Evolutionary conservation across 2,888 invertebrate species (phyloP).

Genomic region (Chloroclystis v-ata): DNA sequence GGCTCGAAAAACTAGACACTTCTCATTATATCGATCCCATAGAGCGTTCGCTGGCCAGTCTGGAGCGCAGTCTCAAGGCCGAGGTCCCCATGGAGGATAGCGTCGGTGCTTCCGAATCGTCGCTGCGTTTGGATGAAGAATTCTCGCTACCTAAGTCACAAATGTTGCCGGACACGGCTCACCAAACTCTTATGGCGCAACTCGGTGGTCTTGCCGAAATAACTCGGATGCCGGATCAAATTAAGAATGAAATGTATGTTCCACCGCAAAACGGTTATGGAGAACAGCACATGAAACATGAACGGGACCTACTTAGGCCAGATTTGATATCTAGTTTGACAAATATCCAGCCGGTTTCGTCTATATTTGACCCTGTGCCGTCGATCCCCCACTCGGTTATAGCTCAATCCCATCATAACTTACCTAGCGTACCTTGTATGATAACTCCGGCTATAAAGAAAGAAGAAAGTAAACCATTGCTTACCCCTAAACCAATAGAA

Average conservation of each 20-base stretch:
- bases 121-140: conserved; percentile 70
- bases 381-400: conserved; percentile 55
- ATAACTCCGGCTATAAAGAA: conserved; percentile 70
- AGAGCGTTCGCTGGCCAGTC: conserved; percentile 83
- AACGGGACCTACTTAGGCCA: conserved; percentile 52
- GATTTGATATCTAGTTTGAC: conserved; percentile 52
- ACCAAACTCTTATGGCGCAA: conserved; percentile 69
- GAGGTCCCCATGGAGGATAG: conserved; percentile 77
- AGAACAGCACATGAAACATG: conserved; percentile 56
- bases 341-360: conserved; percentile 75
- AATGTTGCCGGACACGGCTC: conserved; percentile 56
- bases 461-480: conserved; percentile 78
- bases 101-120: conserved; percentile 66
- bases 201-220: conserved; percentile 63
- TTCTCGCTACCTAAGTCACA: conserved; percentile 65
- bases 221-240: conserved; percentile 58
- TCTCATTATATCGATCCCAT: conserved; percentile 81
- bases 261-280: conserved; percentile 67
- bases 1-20: conserved; percentile 63
- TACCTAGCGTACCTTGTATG: conserved; percentile 43
- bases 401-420: conserved; percentile 54
- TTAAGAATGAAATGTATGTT: conserved; percentile 60
- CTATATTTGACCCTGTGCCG: conserved; percentile 82
- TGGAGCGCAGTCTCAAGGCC: conserved; percentile 80
- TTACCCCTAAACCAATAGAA: conserved; percentile 83